Evolutionary conservation across 2,113 vertebrate genomes (phyloP), one percentile per base, ranked within the genome.

Genomic region (Amia ocellicauda): DNA sequence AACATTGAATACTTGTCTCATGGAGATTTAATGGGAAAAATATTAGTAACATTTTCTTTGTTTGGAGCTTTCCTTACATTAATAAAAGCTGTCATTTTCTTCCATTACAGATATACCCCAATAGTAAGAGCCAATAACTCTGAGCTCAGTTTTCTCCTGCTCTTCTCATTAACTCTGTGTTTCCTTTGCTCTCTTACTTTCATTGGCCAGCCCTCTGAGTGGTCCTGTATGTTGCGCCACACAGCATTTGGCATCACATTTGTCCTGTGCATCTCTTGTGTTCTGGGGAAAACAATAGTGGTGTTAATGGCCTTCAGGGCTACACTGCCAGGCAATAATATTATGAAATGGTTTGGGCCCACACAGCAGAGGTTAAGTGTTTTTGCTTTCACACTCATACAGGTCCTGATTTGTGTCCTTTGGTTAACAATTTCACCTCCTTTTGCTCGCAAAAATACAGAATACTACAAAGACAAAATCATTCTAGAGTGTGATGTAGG

Each of bases 121-220:
- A 53, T 53, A 19, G 51, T 53, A 24, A 53, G 24, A 53, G 51
- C 51, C 20, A 53, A 53, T 53, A 53, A 53, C 24, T 53, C 51
- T 53, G 51, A 53, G 23, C 51, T 53, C 19, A 53, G 51, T 53
- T 53, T 53, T 14, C 51, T 53, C 23, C 51, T 53, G 16, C 51
- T 53, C 5, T 20, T 53, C 23, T 53, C 51, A 53, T 53, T 53
- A 23, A 11, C 24, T 0, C 51, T 53, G 20, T 24, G 51, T 53
- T 53, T 53, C 20, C 51, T 53, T 23, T 53, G 51, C 14, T 19
- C 51, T 23, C 24, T 53, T 22, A 53, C 24, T 53, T 53, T 53
- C 51, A 53, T 53, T 26, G 51, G 51, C 24, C 20, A 53, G 51
- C 51, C 51, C 51, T 53, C 51, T 53, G 24, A 53, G 1, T 53